A percentile compares a stretch with the other conserved stretches of the same genome.
These are phyloP conservation scores for Macrotus californicus DNA, from an alignment of 2,113 vertebrate genomes.

Conservation along the genomic window DNA sequence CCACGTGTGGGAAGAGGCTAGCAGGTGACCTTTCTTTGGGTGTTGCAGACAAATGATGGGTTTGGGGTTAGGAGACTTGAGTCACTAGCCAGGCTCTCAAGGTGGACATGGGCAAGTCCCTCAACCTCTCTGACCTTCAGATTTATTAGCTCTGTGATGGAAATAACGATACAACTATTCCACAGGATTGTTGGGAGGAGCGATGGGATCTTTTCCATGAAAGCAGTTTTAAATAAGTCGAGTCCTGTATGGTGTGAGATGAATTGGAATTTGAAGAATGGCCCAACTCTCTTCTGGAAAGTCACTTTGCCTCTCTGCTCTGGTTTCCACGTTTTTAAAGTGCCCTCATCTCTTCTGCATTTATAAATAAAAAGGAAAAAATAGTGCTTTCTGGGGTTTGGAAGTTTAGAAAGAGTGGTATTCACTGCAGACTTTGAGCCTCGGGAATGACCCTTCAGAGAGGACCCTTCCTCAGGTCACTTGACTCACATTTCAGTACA, in stretches of 20 bases:
- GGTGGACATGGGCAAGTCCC: background rate
- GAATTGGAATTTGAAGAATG: background rate
- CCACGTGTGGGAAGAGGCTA: background rate
- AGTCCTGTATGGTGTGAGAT: background rate
- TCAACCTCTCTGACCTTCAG: background rate
- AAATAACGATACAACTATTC: background rate
- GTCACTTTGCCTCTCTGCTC: slow-evolving; percentile 1
- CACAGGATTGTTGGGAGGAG: background rate
- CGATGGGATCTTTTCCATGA: background rate
- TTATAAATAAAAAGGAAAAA: slow-evolving; percentile 41
- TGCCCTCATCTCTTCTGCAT: background rate
- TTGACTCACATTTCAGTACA: background rate
- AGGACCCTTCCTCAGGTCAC: background rate
- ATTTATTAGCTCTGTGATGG: background rate
- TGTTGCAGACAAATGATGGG: background rate
- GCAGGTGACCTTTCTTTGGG: background rate
- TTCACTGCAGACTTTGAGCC: background rate
- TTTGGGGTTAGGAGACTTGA: background rate
- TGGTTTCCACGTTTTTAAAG: slow-evolving; percentile 31
- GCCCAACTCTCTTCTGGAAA: background rate
- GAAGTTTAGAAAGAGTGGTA: background rate
- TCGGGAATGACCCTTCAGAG: background rate
- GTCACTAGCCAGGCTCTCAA: background rate
- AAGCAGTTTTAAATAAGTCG: slow-evolving; percentile 23
- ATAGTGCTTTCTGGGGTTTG: slow-evolving; percentile 15